Base-by-base conservation (phyloP, 2,113 vertebrate genomes). In the Willisornis vidua region DNA sequence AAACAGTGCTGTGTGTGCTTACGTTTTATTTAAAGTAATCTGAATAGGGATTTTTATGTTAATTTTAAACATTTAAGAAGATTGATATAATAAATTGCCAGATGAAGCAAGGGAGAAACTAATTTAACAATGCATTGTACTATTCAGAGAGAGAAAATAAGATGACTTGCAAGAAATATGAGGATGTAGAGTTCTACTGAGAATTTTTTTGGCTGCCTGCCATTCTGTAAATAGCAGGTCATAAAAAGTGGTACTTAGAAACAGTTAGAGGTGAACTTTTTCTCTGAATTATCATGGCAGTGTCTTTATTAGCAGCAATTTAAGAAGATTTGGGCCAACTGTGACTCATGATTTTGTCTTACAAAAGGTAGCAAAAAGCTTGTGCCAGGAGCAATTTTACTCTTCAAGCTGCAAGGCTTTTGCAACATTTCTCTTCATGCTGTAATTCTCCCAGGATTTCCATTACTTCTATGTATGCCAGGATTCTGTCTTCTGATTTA, bases 191-290 rank as follows among this genome's bases (percentile, higher is more conserved):
- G 51, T 83, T 96, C 73, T 86, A 23, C 46, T 46, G 89, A 86
- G 89, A 85, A 58, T 92, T 93, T 89, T 43, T 46, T 24, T 96
- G 94, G 55, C 94, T 94, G 71, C 72, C 46, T 95, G 71, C 85
- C 91, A 94, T 93, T 86, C 87, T 90, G 66, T 87, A 95, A 95
- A 85, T 87, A 94, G 77, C 39, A 87, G 25, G 71, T 89, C 70
- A 85, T 95, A 95, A 92, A 93, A 94, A 35, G 16, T 74, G 23
- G 24, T 85, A 68, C 63, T 90, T 85, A 52, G 55, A 85, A 92
- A 76, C 48, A 74, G 78, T 68, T 78, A 90, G 66, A 93, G 45
- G n/a, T 93, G 73, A 93, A 41, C 31, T 72, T 87, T 76, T 65
- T 59, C 71, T 51, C 33, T 89, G 37, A 89, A 79, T 92, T 90